Conservation (phyloP, 2,113 vertebrate species). For the Periophthalmodon schlosseri region DNA sequence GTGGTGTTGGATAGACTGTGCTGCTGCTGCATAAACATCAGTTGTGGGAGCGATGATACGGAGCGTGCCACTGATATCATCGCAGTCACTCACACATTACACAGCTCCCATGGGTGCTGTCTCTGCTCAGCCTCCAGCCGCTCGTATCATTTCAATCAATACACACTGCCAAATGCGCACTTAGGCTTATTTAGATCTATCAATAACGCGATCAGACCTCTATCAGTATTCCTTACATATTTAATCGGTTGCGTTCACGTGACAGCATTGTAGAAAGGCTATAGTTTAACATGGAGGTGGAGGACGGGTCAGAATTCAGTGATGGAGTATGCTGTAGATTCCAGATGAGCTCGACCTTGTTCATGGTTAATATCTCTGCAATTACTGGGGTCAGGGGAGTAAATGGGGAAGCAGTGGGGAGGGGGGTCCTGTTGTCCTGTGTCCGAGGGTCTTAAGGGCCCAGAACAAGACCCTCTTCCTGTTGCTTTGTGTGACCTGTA, state of each 20-base stretch:
- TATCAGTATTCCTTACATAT: background rate
- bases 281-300: too few relatives aligned
- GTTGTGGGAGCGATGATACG: background rate
- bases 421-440: too few relatives aligned
- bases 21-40: background rate
- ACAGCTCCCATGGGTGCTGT: background rate
- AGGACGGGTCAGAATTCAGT: too few relatives aligned
- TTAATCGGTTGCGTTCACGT: background rate
- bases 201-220: background rate
- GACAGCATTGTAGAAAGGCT: too few relatives aligned
- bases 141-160: slow-evolving; percentile 20
- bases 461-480: too few relatives aligned
- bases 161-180: background rate
- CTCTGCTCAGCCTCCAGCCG: slow-evolving; percentile 16
- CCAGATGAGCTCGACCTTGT: too few relatives aligned
- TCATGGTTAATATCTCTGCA: too few relatives aligned
- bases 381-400: too few relatives aligned
- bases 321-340: too few relatives aligned
- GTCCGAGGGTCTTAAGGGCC: too few relatives aligned
- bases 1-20: background rate
- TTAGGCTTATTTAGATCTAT: slow-evolving; percentile 3
- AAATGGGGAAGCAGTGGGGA: too few relatives aligned
- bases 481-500: too few relatives aligned
- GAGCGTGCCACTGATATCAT: background rate
- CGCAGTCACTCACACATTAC: background rate